Evolutionary conservation across 2,888 invertebrate species (phyloP), one percentile per base, ranked within the genome.

Genomic region (Caenorhabditis panamensis): DNA sequence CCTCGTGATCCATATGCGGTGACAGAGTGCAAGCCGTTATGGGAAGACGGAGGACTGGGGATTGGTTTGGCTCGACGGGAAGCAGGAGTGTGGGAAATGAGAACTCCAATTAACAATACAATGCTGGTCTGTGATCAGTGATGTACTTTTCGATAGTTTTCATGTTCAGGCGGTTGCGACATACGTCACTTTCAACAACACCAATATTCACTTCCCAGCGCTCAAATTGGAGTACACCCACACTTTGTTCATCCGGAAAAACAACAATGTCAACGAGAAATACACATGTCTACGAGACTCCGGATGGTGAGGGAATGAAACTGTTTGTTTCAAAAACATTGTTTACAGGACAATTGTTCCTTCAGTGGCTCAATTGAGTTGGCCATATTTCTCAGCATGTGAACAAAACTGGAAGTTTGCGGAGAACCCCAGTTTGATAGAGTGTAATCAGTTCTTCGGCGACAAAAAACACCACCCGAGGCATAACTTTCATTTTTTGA

Each of bases 1-100:
- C 51, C 54, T 13, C 59, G 66, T 24, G 82, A 83, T 59, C 13
- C 11, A 6, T 24, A 26, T 9, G 79, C 79, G 6, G 69, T 84
- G 3, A 84, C 82, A 0, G 79, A 82, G 3, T 90, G 90, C 75
- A 90, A 90, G 61, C 88, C 89, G 1, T 51, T 90, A 6, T 90
- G 88, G 88, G 89, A 89, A 68, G 83, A 88, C 59, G 83, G 84
- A 6, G 82, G 84, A 9, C 53, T 86, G 5, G 86, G 84, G 9
- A 77, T 85, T 44, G 87, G 88, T 6, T 44, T 86, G 28, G 72
- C 79, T 0, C 73, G 88, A 49, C 58, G 61, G 36, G 63, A 79
- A 26, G 87, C 88, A 1, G 87, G 89, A 9, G 83, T 87, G 3
- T 89, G 89, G 89, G 88, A 89, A 53, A 84, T 84, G 22, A 51